These are phyloP conservation scores for Zygaena filipendulae DNA, from an alignment of 2,888 invertebrate species.

Conservation along the genomic window DNA sequence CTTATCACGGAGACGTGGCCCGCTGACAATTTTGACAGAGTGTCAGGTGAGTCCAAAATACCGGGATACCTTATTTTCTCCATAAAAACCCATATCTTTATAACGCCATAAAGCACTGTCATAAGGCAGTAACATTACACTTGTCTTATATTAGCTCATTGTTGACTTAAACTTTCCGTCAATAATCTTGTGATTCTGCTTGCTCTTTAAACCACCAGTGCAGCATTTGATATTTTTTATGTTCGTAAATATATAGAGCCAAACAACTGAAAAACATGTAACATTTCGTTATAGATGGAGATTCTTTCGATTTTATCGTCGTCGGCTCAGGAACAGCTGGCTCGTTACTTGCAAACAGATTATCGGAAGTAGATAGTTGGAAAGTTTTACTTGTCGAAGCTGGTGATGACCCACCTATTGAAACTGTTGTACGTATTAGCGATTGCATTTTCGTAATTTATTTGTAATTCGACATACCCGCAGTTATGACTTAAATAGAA, in stretches of 20 bases:
- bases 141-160: too few relatives aligned
- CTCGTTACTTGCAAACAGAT: slow-evolving; percentile 41
- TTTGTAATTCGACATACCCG: neutral
- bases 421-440: slow-evolving; percentile 36
- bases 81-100: neutral
- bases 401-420: slow-evolving; percentile 46
- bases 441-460: neutral
- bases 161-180: too few relatives aligned
- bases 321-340: slow-evolving; percentile 52
- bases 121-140: neutral
- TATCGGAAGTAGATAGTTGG: slow-evolving; percentile 41
- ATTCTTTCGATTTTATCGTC: slow-evolving; percentile 48
- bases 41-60: slow-evolving; percentile 29
- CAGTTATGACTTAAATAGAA: too few relatives aligned
- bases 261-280: too few relatives aligned
- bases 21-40: slow-evolving; percentile 28
- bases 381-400: slow-evolving; percentile 50
- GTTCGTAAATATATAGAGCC: neutral
- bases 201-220: neutral
- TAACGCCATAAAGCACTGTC: neutral
- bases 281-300: slow-evolving; percentile 32
- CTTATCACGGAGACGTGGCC: slow-evolving; percentile 46
- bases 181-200: too few relatives aligned
- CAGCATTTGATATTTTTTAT: neutral
- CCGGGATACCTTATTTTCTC: neutral